Evolutionary conservation across 2,797 vertebrate species (phyloP).

Genomic region (Selene dorsalis): DNA sequence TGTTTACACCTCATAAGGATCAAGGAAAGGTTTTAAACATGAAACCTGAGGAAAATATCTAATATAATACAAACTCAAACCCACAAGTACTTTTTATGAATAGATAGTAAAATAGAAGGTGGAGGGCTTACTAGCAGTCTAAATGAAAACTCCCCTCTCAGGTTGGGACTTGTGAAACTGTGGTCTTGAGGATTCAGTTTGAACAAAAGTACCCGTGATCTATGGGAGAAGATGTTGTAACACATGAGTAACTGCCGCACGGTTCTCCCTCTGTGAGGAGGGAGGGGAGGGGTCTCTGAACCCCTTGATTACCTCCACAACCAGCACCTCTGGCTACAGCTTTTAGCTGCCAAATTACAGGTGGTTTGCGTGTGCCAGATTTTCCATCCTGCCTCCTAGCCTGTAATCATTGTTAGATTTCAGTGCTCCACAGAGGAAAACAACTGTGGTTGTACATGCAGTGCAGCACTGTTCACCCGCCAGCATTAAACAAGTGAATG

Average conservation of each 20-base stretch:
- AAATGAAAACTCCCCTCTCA: background rate
- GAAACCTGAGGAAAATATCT: background rate
- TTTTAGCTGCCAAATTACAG: slow-evolving; percentile 81
- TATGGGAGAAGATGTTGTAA: slow-evolving; percentile 34
- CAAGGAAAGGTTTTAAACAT: background rate
- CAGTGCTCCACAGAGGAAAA: slow-evolving; percentile 63
- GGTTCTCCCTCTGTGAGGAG: slow-evolving; percentile 12
- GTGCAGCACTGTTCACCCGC: slow-evolving; percentile 31
- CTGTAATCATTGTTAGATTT: slow-evolving; percentile 77
- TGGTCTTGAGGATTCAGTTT: slow-evolving; percentile 6
- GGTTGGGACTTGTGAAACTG: background rate
- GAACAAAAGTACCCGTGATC: slow-evolving; percentile 18
- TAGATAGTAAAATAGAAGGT: background rate
- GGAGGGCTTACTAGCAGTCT: background rate
- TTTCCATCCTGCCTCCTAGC: slow-evolving; percentile 61
- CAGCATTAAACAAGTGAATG: slow-evolving; percentile 32
- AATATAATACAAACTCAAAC: background rate
- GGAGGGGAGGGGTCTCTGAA: slow-evolving; percentile 48
- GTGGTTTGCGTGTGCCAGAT: slow-evolving; percentile 68
- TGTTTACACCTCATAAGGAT: background rate
- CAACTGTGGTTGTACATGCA: slow-evolving; percentile 45
- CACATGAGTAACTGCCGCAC: slow-evolving; percentile 34
- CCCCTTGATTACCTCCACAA: slow-evolving; percentile 62
- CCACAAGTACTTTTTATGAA: background rate
- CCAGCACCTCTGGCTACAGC: slow-evolving; percentile 68